Percentiles rank a stretch among this genome's conserved stretches.
These are phyloP conservation scores for Catostylus mosaicus DNA, from an alignment of 30 jellyfish, hydroid and myxozoan species.

Conservation along the genomic window DNA sequence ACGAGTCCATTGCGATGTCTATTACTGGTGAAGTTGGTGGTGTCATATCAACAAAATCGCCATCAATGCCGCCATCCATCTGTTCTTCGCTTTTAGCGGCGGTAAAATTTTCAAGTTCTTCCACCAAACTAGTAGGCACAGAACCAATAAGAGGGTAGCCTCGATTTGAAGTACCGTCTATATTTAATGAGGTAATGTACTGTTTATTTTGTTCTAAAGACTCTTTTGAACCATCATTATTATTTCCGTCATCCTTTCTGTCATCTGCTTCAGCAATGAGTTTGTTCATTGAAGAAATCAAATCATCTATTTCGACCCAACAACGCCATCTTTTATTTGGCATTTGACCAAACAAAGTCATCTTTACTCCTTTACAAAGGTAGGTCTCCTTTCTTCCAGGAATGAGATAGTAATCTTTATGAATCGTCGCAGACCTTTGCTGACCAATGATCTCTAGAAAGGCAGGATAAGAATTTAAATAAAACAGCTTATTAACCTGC, in stretches of 20 bases:
- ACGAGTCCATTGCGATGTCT: slow-evolving; percentile 17
- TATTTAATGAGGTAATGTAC: not conserved
- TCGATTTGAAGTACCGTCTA: slow-evolving; percentile 30
- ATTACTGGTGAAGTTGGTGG: slow-evolving; percentile 67
- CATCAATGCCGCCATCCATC: not conserved
- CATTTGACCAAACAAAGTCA: slow-evolving; percentile 84
- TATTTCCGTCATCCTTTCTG: slow-evolving; percentile 5
- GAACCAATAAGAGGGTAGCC: slow-evolving; percentile 72
- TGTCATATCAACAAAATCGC: slow-evolving; percentile 26
- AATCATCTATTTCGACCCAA: slow-evolving; percentile 81
- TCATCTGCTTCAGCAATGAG: slow-evolving; percentile 56
- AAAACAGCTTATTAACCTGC: too few relatives aligned
- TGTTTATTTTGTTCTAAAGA: slow-evolving; percentile 35
- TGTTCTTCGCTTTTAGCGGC: not conserved
- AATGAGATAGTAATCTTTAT: slow-evolving; percentile 79
- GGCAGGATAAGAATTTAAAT: not conserved
- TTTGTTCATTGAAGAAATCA: slow-evolving; percentile 65
- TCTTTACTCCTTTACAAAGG: slow-evolving; percentile 79
- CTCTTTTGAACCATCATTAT: slow-evolving; percentile 13
- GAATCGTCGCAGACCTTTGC: slow-evolving; percentile 47
- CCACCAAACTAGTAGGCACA: slow-evolving; percentile 58
- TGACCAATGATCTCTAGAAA: slow-evolving; percentile 44
- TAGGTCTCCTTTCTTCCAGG: slow-evolving; percentile 87
- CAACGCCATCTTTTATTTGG: slow-evolving; percentile 93
- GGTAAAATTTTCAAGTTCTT: slow-evolving; percentile 36